phyloP scores from a whole-genome alignment of 2,797 vertebrate genomes.

The Microctenopoma lineatum region DNA sequence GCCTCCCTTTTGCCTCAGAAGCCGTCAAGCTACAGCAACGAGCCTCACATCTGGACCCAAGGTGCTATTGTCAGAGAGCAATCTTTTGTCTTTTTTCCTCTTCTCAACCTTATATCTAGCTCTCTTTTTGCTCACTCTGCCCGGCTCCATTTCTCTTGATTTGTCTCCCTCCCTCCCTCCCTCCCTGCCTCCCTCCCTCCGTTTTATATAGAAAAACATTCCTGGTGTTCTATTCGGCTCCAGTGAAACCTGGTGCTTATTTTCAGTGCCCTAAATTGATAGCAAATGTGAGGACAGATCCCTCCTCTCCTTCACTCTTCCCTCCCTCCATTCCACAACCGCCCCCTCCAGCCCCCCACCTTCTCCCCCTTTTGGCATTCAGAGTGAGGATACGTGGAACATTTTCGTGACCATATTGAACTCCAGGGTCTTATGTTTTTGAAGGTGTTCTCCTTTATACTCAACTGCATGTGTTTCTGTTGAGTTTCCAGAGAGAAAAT shows the following conservation, averaged over 20 bases:
- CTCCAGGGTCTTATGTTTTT: constrained; percentile 81
- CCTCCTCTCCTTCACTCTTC: constrained; percentile 66
- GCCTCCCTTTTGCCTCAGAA: constrained; percentile 27
- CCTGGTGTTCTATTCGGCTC: constrained; percentile 80
- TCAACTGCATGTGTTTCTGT: constrained; percentile 76
- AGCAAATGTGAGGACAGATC: constrained; percentile 86
- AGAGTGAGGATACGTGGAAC: constrained; percentile 80
- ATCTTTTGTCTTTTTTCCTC: constrained; percentile 12
- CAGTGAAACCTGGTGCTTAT: constrained; percentile 85
- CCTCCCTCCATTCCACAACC: constrained; percentile 37
- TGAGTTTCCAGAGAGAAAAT: constrained; percentile 67
- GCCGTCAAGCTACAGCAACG: constrained; percentile 38
- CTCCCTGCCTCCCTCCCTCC: constrained; percentile 47
- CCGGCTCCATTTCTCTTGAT: constrained; percentile 20
- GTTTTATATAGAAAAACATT: constrained; percentile 87
- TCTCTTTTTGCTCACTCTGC: constrained; percentile 35
- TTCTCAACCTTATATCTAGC: constrained; percentile 37
- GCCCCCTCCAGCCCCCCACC: constrained; percentile 19
- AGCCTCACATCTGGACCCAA: constrained; percentile 73
- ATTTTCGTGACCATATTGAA: constrained; percentile 80
- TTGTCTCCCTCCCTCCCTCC: constrained; percentile 34
- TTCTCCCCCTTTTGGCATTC: constrained; percentile 74
- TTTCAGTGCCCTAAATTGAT: constrained; percentile 86
- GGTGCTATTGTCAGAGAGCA: constrained; percentile 48
- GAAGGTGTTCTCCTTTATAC: constrained; percentile 79